Evolutionary conservation across 2,113 vertebrate genomes (phyloP).

Genomic region (Cyrtonyx montezumae): DNA sequence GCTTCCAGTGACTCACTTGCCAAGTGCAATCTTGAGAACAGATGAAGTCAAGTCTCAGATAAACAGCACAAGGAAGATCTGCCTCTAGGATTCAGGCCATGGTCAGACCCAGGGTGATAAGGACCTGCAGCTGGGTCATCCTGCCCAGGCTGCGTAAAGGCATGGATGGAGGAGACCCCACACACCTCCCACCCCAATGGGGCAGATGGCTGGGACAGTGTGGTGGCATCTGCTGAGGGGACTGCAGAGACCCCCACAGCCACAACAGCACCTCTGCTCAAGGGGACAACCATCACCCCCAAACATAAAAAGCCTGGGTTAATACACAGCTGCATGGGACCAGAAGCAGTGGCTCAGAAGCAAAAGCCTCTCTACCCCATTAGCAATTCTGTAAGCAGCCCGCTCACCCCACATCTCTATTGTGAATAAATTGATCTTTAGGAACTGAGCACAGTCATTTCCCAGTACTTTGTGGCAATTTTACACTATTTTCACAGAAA

Average conservation of each 20-base stretch:
- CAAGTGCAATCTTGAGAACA: not conserved
- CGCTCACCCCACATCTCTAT: not conserved
- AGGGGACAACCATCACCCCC: not conserved
- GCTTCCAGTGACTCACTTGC: not conserved
- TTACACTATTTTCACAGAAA: conserved; percentile 37
- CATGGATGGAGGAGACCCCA: rapidly evolving
- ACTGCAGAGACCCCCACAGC: rapidly evolving
- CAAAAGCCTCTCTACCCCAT: not conserved
- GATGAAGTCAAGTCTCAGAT: not conserved
- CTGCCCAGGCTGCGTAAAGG: rapidly evolving
- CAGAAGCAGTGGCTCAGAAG: not conserved
- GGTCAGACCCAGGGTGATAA: not conserved
- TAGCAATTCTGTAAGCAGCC: not conserved
- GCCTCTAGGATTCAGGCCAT: not conserved
- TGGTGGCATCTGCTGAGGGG: rapidly evolving
- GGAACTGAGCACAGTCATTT: conserved; percentile 22
- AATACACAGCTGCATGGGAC: not conserved
- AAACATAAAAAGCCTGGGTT: rapidly evolving
- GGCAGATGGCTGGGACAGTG: not conserved
- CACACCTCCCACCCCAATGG: rapidly evolving
- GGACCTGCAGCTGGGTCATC: not conserved
- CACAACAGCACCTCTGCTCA: rapidly evolving
- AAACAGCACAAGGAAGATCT: not conserved
- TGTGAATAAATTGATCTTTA: conserved; percentile 23
- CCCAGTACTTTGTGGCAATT: conserved; percentile 54